Conservation (phyloP, 2,113 vertebrate genomes). For the Psilopsiagon aurifrons region DNA sequence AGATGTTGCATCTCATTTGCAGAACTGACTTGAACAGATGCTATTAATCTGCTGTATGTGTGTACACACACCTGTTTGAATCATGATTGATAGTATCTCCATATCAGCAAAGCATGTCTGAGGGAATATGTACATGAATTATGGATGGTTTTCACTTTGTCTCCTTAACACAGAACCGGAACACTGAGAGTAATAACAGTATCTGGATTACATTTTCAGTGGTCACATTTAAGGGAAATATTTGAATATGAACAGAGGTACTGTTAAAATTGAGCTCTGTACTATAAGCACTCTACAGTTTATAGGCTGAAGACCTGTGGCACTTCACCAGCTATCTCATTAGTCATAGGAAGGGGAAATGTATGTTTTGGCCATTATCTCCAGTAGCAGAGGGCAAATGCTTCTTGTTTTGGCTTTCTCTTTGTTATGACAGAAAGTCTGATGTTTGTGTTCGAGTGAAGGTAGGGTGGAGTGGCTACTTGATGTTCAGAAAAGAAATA, state of each 20-base stretch:
- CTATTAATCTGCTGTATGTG: not conserved
- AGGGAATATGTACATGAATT: accelerated
- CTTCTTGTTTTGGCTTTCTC: not conserved
- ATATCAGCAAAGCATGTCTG: not conserved
- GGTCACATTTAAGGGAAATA: not conserved
- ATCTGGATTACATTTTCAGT: not conserved
- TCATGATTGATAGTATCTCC: not conserved
- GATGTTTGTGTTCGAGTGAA: not conserved
- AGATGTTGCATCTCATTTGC: not conserved
- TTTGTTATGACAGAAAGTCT: not conserved
- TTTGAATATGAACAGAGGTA: not conserved
- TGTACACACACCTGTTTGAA: not conserved
- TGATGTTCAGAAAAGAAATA: not conserved
- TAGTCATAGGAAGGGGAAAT: not conserved
- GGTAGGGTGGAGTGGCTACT: not conserved
- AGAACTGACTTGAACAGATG: not conserved
- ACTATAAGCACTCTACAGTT: not conserved
- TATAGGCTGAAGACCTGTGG: not conserved
- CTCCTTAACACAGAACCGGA: not conserved
- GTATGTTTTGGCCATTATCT: not conserved
- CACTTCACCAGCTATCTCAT: not conserved
- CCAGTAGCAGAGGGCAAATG: not conserved
- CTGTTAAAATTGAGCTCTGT: not conserved
- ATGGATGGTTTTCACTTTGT: not conserved
- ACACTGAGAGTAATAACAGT: not conserved